Conservation (phyloP, 1,140 invertebrate genomes). For the Helicoverpa armigera region DNA sequence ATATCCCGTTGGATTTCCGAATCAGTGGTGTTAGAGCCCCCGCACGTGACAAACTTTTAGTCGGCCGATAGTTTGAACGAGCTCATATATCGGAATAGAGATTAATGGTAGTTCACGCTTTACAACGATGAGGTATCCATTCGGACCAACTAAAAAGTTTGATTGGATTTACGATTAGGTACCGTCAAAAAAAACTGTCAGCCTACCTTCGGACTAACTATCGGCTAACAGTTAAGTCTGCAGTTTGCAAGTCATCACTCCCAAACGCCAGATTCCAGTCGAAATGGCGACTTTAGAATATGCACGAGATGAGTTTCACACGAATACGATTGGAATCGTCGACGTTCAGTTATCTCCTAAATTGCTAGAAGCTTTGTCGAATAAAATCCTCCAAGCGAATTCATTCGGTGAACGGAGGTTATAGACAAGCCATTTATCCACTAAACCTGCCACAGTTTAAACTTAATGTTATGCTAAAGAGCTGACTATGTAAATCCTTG, state of each 20-base stretch:
- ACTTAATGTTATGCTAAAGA: slow-evolving; percentile 1
- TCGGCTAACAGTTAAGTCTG: too few species aligned
- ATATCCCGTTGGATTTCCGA: slow-evolving; percentile 1
- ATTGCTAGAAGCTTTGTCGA: slow-evolving; percentile 1
- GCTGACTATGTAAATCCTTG: background rate
- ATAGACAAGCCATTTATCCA: slow-evolving; percentile 13
- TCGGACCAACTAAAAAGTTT: too few species aligned
- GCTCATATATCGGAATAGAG: too few species aligned
- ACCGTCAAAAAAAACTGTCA: too few species aligned
- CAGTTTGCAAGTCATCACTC: slow-evolving; percentile 1
- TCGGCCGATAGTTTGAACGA: too few species aligned
- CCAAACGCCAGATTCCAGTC: slow-evolving; percentile 4
- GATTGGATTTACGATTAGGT: too few species aligned
- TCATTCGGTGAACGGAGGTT: slow-evolving; percentile 1
- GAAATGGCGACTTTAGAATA: background rate
- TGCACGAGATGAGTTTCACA: slow-evolving; percentile 16
- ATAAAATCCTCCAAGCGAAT: slow-evolving; percentile 19
- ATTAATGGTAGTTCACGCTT: too few species aligned
- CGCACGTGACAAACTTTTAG: too few species aligned
- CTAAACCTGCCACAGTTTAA: background rate
- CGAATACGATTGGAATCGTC: background rate
- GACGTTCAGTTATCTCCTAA: background rate
- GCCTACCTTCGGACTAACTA: too few species aligned
- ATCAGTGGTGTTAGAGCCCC: background rate
- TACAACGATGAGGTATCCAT: too few species aligned